Base-by-base conservation (phyloP, 1,140 invertebrate species). In the Atopsyche davidsoni region DNA sequence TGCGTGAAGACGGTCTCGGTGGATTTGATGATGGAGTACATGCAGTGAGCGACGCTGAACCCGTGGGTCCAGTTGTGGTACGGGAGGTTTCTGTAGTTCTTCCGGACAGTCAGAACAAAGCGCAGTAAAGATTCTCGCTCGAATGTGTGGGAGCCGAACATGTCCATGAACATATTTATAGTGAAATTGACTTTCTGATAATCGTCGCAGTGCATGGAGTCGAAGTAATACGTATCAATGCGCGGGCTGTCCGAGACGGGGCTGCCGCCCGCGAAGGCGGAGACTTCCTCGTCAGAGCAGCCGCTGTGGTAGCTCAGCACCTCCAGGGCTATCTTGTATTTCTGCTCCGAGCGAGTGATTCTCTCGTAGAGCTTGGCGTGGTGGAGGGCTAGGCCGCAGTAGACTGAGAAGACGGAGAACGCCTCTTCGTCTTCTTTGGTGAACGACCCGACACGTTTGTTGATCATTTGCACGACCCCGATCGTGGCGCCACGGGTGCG, bases 51-150 rank as follows among this genome's bases (percentile, higher is more conserved):
- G 1, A 92, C 88, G 3, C 84, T 81, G 75, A 89, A 92, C 0
- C 86, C 89, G 62, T 92, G 88, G 13, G 81, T 81, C 82, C 88
- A 92, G 67, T 92, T 92, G 65, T 92, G 89, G 62, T 90, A 89
- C 0, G 85, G 83, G 0, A 91, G 86, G 21, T 79, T 72, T 17
- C 88, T 69, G 64, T 92, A 92, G 68, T 91, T 92, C 62, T 89
- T 91, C 60, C 79, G 77, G 0, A 91, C 86, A 0, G 88, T 92
- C 46, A 92, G 62, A 4, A 82, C 79, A 62, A 92, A 92, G 43
- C 80, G 69, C 17, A 84, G 77, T 25, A 91, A 64, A 38, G 76
- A 77, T 41, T 72, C 70, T 13, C 70, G 61, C 58, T 83, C 79
- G 61, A 83, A 87, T 53, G 77, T 70, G 1, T 67, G 62, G 16